Evolutionary conservation across 1,140 invertebrate genomes (phyloP).

Genomic region (Drosophila mayri): DNA sequence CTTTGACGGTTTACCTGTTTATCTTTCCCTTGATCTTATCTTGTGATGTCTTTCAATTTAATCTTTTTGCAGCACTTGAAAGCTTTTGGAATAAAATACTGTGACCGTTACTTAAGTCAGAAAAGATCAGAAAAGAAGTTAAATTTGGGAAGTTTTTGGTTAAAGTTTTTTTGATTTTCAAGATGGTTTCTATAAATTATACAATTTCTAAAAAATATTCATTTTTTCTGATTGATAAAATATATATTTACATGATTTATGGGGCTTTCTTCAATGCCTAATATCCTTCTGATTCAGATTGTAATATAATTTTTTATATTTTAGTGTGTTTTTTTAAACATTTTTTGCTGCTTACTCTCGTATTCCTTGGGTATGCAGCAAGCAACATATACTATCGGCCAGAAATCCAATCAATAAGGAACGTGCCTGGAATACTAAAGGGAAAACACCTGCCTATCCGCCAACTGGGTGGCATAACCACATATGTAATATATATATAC

Average conservation of each 20-base stretch:
- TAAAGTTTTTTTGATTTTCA: too few relatives aligned
- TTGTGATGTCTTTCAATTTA: background rate
- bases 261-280: background rate
- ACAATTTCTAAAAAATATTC: too few relatives aligned
- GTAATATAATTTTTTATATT: slow-evolving; percentile 1
- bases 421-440: slow-evolving; percentile 35
- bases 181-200: too few relatives aligned
- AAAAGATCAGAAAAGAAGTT: background rate
- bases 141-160: background rate
- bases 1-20: background rate
- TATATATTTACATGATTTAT: too few relatives aligned
- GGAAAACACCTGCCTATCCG: slow-evolving; percentile 33
- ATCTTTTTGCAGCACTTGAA: slow-evolving; percentile 1
- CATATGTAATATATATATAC: background rate
- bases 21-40: background rate
- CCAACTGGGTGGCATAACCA: slow-evolving; percentile 28
- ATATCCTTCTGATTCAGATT: background rate
- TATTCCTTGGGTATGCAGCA: slow-evolving; percentile 30
- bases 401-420: slow-evolving; percentile 23
- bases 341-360: slow-evolving; percentile 5
- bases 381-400: slow-evolving; percentile 26
- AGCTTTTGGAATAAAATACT: background rate
- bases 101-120: slow-evolving; percentile 1
- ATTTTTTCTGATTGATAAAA: too few relatives aligned
- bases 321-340: background rate